A percentile compares a stretch with the other conserved stretches of the same genome.
phyloP scores from a whole-genome alignment of 2,888 invertebrate genomes.

The Drosophila kuntzei region DNA sequence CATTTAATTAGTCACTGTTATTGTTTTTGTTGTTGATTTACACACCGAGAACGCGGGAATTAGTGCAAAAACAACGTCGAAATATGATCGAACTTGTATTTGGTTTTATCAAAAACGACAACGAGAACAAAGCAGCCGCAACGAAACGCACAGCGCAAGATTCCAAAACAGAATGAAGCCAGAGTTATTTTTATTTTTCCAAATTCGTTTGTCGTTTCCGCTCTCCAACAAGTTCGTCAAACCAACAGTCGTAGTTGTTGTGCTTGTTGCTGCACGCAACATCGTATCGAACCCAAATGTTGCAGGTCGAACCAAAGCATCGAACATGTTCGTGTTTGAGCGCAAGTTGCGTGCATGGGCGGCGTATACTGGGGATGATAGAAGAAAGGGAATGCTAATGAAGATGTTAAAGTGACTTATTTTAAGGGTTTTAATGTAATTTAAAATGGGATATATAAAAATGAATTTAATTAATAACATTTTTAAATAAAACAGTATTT shows the following conservation, averaged over 20 bases:
- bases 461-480: background rate
- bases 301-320: slow-evolving; percentile 13
- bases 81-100: slow-evolving; percentile 23
- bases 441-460: background rate
- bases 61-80: slow-evolving; percentile 10
- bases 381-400: background rate
- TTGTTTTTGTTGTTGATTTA: slow-evolving; percentile 14
- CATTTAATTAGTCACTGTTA: slow-evolving; percentile 57
- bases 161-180: slow-evolving; percentile 61
- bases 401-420: background rate
- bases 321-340: slow-evolving; percentile 25
- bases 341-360: slow-evolving; percentile 16
- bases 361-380: background rate
- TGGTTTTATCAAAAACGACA: slow-evolving; percentile 3
- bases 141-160: slow-evolving; percentile 59
- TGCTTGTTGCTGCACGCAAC: slow-evolving; percentile 19
- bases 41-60: slow-evolving; percentile 20
- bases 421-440: background rate
- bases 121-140: slow-evolving; percentile 48
- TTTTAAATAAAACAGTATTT: background rate
- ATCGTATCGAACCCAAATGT: slow-evolving; percentile 14
- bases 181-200: slow-evolving; percentile 12
- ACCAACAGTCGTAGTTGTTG: slow-evolving; percentile 9
- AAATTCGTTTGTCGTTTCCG: slow-evolving; percentile 13
- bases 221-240: slow-evolving; percentile 9